Base-by-base conservation (phyloP, 2,113 vertebrate species). In the Seriola rivoliana region DNA sequence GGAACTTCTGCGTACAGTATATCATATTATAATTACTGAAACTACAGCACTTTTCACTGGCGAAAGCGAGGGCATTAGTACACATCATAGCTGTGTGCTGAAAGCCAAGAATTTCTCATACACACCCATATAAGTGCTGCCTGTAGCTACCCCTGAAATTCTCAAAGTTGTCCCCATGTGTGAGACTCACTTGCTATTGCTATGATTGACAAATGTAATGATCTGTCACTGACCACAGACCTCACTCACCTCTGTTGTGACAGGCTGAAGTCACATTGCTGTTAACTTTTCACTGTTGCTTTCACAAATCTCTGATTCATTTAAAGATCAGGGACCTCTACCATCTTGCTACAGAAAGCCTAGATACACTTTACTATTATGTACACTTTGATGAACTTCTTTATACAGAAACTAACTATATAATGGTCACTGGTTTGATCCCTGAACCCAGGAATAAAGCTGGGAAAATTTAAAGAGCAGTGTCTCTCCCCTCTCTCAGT, bases 11-110 rank as follows among this genome's bases (percentile, higher is more conserved):
- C 80, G 71, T 58, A 21, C 68, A 82, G 75, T 82, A 69, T 71
- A 69, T 88, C 52, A 84, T n/a, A 46, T 71, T 40, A 70, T 85
- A 71, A 76, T 81, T 65, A 76, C 55, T 32, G 50, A 58, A 25
- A 62, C 52, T 65, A 59, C 60, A 69, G 66, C 52, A 75, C 23
- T 52, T 85, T 50, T 23, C 29, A 21, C 57, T 62, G 42, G 70
- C 52, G 40, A 62, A 69, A 76, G 59, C 16, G 25, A 62, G 42
- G 48, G 54, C 17, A 38, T 76, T 72, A 67, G 71, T 69, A 42
- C 66, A 34, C 71, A 81, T 68, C 48, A 62, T 12, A 68, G 60
- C 66, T 75, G 46, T 21, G n/a, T 17, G 23, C n/a, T 36, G 40
- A 80, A 71, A 73, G 59, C 62, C 9, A 65, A 54, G 21, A 64